These are phyloP conservation scores for Rhinolophus ferrumequinum DNA, from an alignment of 2,113 vertebrate species.

Conservation along the genomic window DNA sequence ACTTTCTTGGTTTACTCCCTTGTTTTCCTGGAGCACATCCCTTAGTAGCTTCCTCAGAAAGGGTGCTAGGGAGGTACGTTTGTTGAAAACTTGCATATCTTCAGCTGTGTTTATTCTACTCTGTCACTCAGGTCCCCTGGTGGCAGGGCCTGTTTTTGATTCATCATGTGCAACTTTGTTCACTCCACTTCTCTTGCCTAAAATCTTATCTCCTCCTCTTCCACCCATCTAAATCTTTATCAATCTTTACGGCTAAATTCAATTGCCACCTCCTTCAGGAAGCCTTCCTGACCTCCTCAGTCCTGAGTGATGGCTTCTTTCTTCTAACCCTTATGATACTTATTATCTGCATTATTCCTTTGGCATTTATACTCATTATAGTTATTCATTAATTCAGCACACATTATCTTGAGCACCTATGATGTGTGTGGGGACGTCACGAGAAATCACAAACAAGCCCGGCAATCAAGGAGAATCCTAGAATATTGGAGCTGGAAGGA, in stretches of 20 bases:
- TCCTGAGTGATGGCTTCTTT: neutral
- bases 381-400: neutral
- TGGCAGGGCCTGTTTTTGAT: neutral
- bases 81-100: neutral
- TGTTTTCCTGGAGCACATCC: neutral
- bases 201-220: too few relatives aligned
- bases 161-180: neutral
- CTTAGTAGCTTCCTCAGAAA: neutral
- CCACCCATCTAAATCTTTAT: neutral
- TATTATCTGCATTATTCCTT: rapidly evolving
- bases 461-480: neutral
- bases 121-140: neutral
- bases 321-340: rapidly evolving
- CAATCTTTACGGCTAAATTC: neutral
- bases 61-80: neutral
- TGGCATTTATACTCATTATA: rapidly evolving
- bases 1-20: neutral
- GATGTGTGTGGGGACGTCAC: neutral
- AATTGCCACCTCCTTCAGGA: neutral
- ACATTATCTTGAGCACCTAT: neutral
- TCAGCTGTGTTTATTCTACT: rapidly evolving
- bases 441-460: neutral
- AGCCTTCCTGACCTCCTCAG: neutral
- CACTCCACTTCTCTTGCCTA: neutral
- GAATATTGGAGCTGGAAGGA: neutral